Evolutionary conservation across 2,888 invertebrate species (phyloP).

Genomic region (Tolmerus cingulatus): DNA sequence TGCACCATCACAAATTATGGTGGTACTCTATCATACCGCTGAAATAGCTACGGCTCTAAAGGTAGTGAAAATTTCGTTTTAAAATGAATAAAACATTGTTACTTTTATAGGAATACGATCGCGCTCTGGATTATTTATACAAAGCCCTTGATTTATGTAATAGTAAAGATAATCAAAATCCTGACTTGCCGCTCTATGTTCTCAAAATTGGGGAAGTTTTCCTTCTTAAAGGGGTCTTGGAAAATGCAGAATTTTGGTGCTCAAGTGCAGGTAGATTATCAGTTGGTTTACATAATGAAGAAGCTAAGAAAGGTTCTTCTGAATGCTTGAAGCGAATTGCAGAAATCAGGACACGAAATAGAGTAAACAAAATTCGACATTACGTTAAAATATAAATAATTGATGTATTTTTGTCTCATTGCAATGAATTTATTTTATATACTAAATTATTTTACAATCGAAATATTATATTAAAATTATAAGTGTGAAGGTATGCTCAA

Average conservation of each 20-base stretch:
- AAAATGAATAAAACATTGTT: slow-evolving; percentile 52
- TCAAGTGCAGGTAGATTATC: slow-evolving; percentile 59
- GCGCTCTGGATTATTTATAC: slow-evolving; percentile 61
- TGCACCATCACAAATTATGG: slow-evolving; percentile 64
- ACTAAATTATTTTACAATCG: background rate
- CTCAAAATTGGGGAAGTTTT: slow-evolving; percentile 62
- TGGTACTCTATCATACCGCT: slow-evolving; percentile 63
- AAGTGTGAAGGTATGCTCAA: background rate
- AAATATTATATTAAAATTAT: background rate
- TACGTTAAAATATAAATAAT: background rate
- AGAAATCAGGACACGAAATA: slow-evolving; percentile 17
- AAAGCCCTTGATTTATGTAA: slow-evolving; percentile 63
- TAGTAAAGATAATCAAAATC: slow-evolving; percentile 59
- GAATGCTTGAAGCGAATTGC: slow-evolving; percentile 47
- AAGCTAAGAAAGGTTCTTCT: slow-evolving; percentile 45
- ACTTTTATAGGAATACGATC: slow-evolving; percentile 56
- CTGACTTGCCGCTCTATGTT: slow-evolving; percentile 63
- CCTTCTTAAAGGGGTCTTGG: slow-evolving; percentile 57
- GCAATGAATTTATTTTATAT: background rate
- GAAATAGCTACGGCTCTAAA: slow-evolving; percentile 52
- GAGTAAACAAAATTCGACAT: background rate
- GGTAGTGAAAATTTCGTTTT: slow-evolving; percentile 27
- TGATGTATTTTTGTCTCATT: background rate
- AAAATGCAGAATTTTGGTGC: slow-evolving; percentile 59
- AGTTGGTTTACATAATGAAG: slow-evolving; percentile 39